Base-by-base conservation (phyloP, 1,140 invertebrate genomes). In the Anastrepha obliqua region DNA sequence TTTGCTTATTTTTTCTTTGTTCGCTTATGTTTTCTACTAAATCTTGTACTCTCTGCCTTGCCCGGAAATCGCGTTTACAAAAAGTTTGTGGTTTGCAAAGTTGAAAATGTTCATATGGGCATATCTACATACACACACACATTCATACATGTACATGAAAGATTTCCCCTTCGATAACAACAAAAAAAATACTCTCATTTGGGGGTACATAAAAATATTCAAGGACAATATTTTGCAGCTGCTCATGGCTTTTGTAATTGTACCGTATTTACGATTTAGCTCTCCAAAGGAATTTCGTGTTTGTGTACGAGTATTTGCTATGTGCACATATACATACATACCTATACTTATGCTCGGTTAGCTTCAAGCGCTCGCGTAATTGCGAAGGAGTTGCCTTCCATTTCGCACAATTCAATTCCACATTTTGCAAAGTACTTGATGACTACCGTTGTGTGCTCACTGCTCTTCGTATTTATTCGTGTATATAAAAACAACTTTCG, bases 181-280 rank as follows among this genome's bases (percentile, higher is more conserved):
- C 0, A 29, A 29, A 29, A 29, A 29, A 29, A 17, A 74, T 74
- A 47, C 15, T 74, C 17, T 74, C 67, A 74, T 74, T 44, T 17
- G 47, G 67, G 67, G 15, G 42, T 74, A 74, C 44, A 74, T 74
- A 74, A 74, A 74, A 74, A 74, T 74, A 74, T 74, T 74, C 67
- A 74, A 74, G 67, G 67, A 74, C 67, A 74, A 44, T 44, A n/a
- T 47, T 70, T 44, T 70, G 42, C 67, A 70, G 67, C 42, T 44
- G 39, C 67, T 44, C 42, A 4, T 1, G 5, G 8, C 1, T 70
- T 74, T 47, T 74, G n/a, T 42, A 15, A 44, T 47, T 74, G 47
- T n/a, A 44, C 20, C 65, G 65, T 20, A 67, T 67, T 39, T 67
- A 67, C 11, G 13, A 13, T 67, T 8, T 2, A 39, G 65, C 20